Evolutionary conservation across 2,888 invertebrate species (phyloP).

Genomic region (Latheticus oryzae): DNA sequence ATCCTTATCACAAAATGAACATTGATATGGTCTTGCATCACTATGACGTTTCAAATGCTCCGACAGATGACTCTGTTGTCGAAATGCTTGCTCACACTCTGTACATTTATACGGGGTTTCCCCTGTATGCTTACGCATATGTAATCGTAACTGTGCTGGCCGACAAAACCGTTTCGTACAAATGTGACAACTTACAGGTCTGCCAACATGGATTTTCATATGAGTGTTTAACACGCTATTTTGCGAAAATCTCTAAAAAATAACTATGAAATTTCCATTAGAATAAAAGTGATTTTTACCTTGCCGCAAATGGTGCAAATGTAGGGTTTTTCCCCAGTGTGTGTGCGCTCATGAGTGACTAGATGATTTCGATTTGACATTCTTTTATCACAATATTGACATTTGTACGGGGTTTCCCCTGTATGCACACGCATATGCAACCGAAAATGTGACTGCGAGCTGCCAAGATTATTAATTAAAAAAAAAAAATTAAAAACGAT

Average conservation of each 20-base stretch:
- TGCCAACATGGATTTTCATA: constrained; percentile 58
- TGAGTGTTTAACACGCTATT: constrained; percentile 59
- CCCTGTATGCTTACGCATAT: constrained; percentile 60
- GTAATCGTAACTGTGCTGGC: constrained; percentile 57
- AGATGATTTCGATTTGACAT: constrained; percentile 53
- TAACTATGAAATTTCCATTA: background rate
- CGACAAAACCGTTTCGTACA: constrained; percentile 60
- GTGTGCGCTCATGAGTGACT: constrained; percentile 56
- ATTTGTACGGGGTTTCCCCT: constrained; percentile 58
- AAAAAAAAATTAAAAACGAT: constrained; percentile 1
- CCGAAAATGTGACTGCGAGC: constrained; percentile 45
- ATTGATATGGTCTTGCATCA: constrained; percentile 58
- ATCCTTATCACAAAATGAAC: constrained; percentile 57
- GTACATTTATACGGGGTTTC: constrained; percentile 61
- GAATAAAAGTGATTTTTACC: constrained; percentile 41
- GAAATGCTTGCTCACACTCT: constrained; percentile 58
- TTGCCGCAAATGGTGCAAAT: constrained; percentile 59
- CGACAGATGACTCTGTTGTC: constrained; percentile 60
- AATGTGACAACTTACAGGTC: constrained; percentile 58
- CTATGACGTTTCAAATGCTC: constrained; percentile 60
- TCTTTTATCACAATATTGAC: constrained; percentile 55
- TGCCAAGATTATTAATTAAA: constrained; percentile 10
- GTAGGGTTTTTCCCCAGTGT: constrained; percentile 59
- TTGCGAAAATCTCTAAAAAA: constrained; percentile 56
- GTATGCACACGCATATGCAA: constrained; percentile 58